Evolutionary conservation across 2,113 vertebrate genomes (phyloP).

Genomic region (Cavia porcellus): DNA sequence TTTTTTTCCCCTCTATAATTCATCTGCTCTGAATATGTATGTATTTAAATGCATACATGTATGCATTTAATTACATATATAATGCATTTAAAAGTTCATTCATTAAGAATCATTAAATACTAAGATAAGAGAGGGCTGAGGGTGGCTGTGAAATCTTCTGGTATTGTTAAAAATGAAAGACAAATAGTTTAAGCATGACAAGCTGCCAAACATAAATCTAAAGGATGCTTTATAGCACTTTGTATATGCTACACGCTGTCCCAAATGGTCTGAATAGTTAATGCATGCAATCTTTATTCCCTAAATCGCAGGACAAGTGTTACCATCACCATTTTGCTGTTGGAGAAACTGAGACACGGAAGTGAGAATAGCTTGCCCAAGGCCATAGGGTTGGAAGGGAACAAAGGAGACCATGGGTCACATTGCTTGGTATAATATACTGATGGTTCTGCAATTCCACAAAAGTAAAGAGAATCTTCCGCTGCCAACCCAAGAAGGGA

Average conservation of each 20-base stretch:
- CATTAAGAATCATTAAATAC: background rate
- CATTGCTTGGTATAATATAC: background rate
- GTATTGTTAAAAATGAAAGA: background rate
- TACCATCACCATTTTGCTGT: background rate
- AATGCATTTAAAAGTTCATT: background rate
- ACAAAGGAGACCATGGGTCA: background rate
- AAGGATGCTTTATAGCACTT: background rate
- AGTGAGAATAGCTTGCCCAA: background rate
- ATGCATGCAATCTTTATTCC: background rate
- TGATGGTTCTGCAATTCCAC: background rate
- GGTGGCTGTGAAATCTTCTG: background rate
- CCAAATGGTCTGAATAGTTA: background rate
- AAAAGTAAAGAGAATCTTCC: background rate
- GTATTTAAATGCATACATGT: background rate
- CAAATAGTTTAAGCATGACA: background rate
- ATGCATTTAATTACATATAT: background rate
- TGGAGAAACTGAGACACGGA: background rate
- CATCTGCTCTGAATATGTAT: background rate
- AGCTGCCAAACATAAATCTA: background rate
- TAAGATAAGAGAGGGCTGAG: background rate
- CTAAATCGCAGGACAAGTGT: background rate
- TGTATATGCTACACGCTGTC: background rate
- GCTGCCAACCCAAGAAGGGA: background rate
- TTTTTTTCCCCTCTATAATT: conserved; percentile 4
- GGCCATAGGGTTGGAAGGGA: background rate